These are phyloP conservation scores for Atractosteus spatula DNA, from an alignment of 2,113 vertebrate genomes.

Conservation along the genomic window DNA sequence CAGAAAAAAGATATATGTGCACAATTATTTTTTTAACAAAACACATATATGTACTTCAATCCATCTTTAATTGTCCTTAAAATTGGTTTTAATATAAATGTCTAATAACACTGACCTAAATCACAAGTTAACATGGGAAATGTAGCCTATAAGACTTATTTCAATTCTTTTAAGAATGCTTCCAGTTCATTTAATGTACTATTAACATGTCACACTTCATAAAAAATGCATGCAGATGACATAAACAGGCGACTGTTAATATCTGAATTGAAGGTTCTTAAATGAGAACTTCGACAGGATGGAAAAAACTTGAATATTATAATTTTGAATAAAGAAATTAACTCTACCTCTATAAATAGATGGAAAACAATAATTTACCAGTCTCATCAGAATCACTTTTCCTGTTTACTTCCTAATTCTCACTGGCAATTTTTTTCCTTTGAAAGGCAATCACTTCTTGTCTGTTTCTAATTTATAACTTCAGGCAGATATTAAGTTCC, in stretches of 20 bases:
- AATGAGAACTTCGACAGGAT: slow-evolving; percentile 13
- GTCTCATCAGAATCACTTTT: slow-evolving; percentile 14
- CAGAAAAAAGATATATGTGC: slow-evolving; percentile 10
- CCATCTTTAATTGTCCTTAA: slow-evolving; percentile 26
- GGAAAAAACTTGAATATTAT: slow-evolving; percentile 41
- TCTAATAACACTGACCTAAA: slow-evolving; percentile 12
- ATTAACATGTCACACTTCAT: slow-evolving; percentile 48
- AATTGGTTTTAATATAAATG: slow-evolving; percentile 19
- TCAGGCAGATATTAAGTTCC: slow-evolving; percentile 27
- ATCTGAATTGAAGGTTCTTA: too few relatives aligned
- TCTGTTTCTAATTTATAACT: slow-evolving; percentile 49
- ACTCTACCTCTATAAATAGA: slow-evolving; percentile 50
- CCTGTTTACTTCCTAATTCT: slow-evolving; percentile 24
- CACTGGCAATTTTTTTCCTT: slow-evolving; percentile 35
- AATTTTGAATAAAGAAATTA: slow-evolving; percentile 46
- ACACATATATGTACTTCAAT: slow-evolving; percentile 17
- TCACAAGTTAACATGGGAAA: background rate
- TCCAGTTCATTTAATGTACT: slow-evolving; percentile 28
- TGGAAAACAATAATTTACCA: slow-evolving; percentile 42
- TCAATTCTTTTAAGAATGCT: slow-evolving; percentile 20
- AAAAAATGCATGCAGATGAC: slow-evolving; percentile 46
- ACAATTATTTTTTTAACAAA: slow-evolving; percentile 16
- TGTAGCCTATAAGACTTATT: slow-evolving; percentile 13
- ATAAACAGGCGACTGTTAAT: slow-evolving; percentile 32
- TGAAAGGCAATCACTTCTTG: slow-evolving; percentile 46